phyloP scores from a whole-genome alignment of 1,140 invertebrate species.

The Metopolophium dirhodum region DNA sequence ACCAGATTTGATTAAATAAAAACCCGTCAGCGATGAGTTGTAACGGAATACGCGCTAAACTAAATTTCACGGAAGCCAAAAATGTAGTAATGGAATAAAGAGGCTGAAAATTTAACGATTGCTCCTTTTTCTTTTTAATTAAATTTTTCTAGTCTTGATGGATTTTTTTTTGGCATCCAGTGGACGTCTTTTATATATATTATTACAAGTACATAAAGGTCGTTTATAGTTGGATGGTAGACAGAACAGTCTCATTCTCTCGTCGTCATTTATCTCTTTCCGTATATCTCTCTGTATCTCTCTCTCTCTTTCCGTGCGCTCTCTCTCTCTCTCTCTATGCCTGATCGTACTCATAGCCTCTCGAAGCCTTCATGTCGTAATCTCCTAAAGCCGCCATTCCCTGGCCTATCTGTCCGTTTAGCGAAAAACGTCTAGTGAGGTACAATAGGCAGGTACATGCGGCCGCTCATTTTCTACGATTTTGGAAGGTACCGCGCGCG shows the following conservation, averaged over 20 bases:
- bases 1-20: background rate
- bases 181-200: constrained; percentile 11
- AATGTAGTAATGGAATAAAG: constrained; percentile 1
- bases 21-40: background rate
- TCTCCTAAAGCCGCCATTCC: background rate
- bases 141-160: background rate
- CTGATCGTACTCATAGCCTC: background rate
- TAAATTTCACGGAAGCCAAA: background rate
- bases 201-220: constrained; percentile 24
- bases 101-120: background rate
- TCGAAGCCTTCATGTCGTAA: background rate
- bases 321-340: background rate
- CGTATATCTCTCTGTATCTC: background rate
- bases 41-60: background rate
- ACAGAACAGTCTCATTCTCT: background rate
- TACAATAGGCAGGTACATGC: no score
- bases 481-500: background rate
- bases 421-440: background rate
- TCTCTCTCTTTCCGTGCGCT: background rate
- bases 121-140: background rate
- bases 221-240: constrained; percentile 4
- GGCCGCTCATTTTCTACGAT: background rate
- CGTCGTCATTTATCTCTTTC: background rate
- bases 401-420: background rate
- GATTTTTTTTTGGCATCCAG: background rate